Conservation (phyloP, 2,797 vertebrate genomes). For the Cottoperca gobio region DNA sequence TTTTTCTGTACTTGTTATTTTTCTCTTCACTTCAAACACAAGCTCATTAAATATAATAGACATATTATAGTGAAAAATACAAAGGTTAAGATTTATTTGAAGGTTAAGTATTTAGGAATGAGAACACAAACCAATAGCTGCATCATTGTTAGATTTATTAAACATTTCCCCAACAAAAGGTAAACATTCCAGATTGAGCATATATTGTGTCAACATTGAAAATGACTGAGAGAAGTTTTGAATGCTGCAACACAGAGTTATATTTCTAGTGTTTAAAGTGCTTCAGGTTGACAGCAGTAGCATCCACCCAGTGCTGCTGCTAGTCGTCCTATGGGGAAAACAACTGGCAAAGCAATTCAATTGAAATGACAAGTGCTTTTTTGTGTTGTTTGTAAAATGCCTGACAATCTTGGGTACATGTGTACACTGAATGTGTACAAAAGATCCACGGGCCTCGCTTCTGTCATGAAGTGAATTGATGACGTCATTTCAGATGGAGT, state of each 20-base stretch:
- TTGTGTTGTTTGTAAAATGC: slow-evolving; percentile 32
- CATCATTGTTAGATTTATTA: slow-evolving; percentile 31
- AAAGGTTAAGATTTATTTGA: slow-evolving; percentile 1
- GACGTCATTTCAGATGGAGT: not conserved
- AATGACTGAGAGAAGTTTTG: slow-evolving; percentile 31
- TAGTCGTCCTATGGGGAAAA: slow-evolving; percentile 18
- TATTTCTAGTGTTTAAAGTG: slow-evolving; percentile 25
- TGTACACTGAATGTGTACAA: slow-evolving; percentile 3
- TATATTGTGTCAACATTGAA: slow-evolving; percentile 10
- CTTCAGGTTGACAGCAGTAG: slow-evolving; percentile 37
- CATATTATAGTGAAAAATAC: not conserved
- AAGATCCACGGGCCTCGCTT: not conserved
- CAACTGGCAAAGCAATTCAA: slow-evolving; percentile 25
- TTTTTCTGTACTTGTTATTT: slow-evolving; percentile 35
- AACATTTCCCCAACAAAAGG: slow-evolving; percentile 8
- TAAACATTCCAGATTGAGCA: not conserved
- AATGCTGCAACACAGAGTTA: slow-evolving; percentile 18
- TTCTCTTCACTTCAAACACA: slow-evolving; percentile 37
- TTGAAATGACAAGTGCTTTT: slow-evolving; percentile 37
- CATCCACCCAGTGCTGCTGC: slow-evolving; percentile 18
- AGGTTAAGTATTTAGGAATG: slow-evolving; percentile 25
- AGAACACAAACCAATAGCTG: slow-evolving; percentile 30
- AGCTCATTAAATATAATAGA: slow-evolving; percentile 32
- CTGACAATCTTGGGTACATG: not conserved
- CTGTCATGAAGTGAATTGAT: slow-evolving; percentile 7